These are phyloP conservation scores for Crotalus tigris DNA, from an alignment of 2,113 vertebrate species.

Conservation along the genomic window DNA sequence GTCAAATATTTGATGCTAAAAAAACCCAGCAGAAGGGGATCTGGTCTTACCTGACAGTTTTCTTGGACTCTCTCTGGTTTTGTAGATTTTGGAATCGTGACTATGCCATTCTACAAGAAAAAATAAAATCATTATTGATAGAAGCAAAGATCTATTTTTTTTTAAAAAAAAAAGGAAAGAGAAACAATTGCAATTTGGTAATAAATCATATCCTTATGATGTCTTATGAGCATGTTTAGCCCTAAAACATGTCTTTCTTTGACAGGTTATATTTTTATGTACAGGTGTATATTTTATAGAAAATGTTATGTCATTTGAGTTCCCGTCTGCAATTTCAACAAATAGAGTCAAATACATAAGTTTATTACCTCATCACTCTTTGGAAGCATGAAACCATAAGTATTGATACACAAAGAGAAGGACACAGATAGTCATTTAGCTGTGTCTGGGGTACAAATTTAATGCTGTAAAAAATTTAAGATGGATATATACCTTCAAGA, in stretches of 20 bases:
- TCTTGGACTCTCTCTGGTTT: conserved; percentile 73
- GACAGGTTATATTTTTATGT: neutral
- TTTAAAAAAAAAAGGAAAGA: neutral
- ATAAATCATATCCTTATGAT: neutral
- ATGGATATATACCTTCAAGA: neutral
- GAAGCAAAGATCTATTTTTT: neutral
- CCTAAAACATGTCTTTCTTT: neutral
- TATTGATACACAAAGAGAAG: neutral
- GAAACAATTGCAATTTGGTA: neutral
- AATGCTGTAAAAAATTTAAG: neutral
- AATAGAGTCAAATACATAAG: neutral
- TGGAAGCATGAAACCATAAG: neutral
- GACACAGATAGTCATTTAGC: neutral
- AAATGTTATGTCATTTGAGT: neutral
- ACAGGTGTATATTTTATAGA: neutral
- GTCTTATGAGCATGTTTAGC: neutral
- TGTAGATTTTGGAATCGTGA: conserved; percentile 81
- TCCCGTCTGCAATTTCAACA: neutral
- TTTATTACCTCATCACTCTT: neutral
- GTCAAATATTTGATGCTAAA: neutral
- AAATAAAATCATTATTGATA: conserved; percentile 13
- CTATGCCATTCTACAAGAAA: conserved; percentile 73
- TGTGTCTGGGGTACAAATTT: neutral
- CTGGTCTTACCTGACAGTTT: conserved; percentile 73
- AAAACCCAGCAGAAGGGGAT: neutral